phyloP scores from a whole-genome alignment of 1,140 invertebrate species.

The Phymorhynchus buccinoides region DNA sequence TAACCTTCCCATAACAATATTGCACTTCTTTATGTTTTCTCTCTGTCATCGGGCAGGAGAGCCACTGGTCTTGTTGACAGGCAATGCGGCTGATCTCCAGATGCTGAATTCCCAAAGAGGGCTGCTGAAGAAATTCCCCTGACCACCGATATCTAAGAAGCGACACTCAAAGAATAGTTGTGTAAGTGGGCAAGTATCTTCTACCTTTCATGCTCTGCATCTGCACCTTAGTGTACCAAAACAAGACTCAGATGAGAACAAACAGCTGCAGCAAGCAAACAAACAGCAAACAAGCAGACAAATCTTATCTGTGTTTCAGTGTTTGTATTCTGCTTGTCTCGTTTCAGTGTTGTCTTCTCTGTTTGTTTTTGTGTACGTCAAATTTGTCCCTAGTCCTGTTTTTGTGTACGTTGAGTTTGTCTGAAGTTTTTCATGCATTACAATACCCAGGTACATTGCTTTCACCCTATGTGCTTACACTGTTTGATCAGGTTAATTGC shows the following conservation, averaged over 20 bases:
- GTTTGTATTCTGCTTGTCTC: not conserved
- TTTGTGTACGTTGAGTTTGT: too few species aligned
- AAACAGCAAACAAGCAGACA: not conserved
- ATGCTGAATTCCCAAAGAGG: constrained; percentile 26
- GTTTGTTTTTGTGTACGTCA: not conserved
- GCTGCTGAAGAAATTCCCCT: constrained; percentile 29
- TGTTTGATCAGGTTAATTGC: not conserved
- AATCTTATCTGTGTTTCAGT: not conserved
- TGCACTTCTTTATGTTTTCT: constrained; percentile 39
- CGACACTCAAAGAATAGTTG: constrained; percentile 32
- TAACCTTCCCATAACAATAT: constrained; percentile 32
- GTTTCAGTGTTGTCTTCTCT: not conserved
- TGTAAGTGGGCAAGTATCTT: constrained; percentile 66
- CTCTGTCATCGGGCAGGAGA: constrained; percentile 40
- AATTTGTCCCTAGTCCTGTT: too few species aligned
- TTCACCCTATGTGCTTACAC: too few species aligned
- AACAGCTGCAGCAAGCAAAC: not conserved
- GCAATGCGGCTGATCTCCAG: constrained; percentile 19
- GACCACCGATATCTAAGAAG: constrained; percentile 27
- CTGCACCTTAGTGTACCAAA: not conserved
- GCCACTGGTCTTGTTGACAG: constrained; percentile 39
- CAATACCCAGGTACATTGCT: too few species aligned
- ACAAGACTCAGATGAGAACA: not conserved
- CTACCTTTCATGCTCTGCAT: constrained; percentile 44
- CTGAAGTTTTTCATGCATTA: too few species aligned